Conservation (phyloP, 2,113 vertebrate genomes). For the Gulo gulo region DNA sequence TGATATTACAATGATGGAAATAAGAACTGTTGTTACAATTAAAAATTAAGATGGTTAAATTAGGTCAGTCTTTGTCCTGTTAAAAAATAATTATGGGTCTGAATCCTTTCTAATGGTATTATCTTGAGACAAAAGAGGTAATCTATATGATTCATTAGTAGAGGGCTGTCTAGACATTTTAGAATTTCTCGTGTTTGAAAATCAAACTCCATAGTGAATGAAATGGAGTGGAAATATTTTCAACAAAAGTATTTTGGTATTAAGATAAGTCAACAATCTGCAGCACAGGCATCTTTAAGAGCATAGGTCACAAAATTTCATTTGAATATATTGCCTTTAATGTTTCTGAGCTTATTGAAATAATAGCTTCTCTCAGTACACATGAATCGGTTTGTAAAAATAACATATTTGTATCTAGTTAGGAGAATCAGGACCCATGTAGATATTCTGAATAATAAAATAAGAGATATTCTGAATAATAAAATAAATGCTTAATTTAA, state of each 20-base stretch:
- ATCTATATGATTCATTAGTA: background rate
- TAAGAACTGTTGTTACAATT: background rate
- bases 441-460: conserved; percentile 2
- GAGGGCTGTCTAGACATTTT: background rate
- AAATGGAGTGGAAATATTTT: conserved; percentile 23
- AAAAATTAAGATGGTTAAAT: conserved; percentile 58
- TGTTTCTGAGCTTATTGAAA: conserved; percentile 51
- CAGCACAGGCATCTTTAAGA: background rate
- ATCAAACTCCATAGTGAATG: conserved; percentile 12
- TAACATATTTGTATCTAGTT: conserved; percentile 14
- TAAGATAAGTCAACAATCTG: background rate
- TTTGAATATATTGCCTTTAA: conserved; percentile 11
- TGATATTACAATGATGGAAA: background rate
- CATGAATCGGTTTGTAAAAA: conserved; percentile 38
- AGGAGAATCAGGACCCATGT: background rate
- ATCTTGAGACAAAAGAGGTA: background rate
- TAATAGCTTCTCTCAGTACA: background rate
- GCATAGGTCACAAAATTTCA: background rate
- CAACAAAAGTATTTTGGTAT: background rate
- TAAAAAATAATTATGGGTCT: conserved; percentile 19
- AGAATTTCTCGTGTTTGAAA: conserved; percentile 38
- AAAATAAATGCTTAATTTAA: conserved; percentile 16
- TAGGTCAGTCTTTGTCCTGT: background rate
- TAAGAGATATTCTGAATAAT: background rate
- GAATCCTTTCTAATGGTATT: conserved; percentile 38